Conservation (phyloP, 2,797 vertebrate genomes). For the Aulostomus chinensis region DNA sequence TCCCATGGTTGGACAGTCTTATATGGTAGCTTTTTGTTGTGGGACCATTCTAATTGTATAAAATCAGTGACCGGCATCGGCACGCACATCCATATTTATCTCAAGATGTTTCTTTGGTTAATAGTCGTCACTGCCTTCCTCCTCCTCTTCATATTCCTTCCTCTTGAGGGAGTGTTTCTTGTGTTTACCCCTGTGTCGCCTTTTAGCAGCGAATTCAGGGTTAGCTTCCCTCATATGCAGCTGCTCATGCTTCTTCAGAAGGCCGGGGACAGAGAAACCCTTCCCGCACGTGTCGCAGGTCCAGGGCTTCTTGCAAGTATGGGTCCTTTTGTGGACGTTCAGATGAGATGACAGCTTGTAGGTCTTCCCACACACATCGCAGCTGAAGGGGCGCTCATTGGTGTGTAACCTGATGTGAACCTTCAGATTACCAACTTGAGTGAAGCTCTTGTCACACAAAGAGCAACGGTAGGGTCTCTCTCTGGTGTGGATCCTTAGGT, state of each 20-base stretch:
- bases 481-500: slow-evolving; percentile 72
- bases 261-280: slow-evolving; percentile 68
- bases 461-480: slow-evolving; percentile 74
- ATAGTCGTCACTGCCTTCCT: slow-evolving; percentile 73
- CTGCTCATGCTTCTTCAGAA: slow-evolving; percentile 75
- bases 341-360: slow-evolving; percentile 77
- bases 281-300: slow-evolving; percentile 72
- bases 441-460: slow-evolving; percentile 76
- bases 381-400: slow-evolving; percentile 74
- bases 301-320: slow-evolving; percentile 75
- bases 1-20: background rate
- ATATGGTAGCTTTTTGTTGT: background rate
- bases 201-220: slow-evolving; percentile 61
- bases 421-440: slow-evolving; percentile 72
- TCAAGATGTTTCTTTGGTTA: slow-evolving; percentile 21
- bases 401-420: slow-evolving; percentile 76
- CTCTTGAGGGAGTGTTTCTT: slow-evolving; percentile 71
- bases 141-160: slow-evolving; percentile 72
- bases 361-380: slow-evolving; percentile 75
- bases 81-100: no score
- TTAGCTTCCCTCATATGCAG: slow-evolving; percentile 60
- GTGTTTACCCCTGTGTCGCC: slow-evolving; percentile 64
- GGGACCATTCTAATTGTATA: background rate
- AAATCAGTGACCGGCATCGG: no score
- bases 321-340: slow-evolving; percentile 75